Evolutionary conservation across 2,888 invertebrate genomes (phyloP).

Genomic region (Artemia sinica): DNA sequence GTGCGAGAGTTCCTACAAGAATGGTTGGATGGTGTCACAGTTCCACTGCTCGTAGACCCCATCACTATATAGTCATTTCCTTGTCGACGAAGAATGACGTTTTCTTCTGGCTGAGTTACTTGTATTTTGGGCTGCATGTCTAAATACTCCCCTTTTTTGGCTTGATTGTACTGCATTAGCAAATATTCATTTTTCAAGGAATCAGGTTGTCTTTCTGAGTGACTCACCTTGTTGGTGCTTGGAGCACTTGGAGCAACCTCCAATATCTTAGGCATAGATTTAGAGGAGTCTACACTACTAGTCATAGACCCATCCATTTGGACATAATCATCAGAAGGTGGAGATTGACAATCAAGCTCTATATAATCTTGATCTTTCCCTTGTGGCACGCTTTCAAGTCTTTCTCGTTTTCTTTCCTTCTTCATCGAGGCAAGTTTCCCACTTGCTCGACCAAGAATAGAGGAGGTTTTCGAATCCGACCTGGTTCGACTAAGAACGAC

Average conservation of each 20-base stretch:
- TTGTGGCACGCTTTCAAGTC: slow-evolving; percentile 21
- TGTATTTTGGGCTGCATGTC: not conserved
- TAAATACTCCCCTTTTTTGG: not conserved
- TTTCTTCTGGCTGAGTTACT: slow-evolving; percentile 7
- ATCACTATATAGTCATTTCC: not conserved
- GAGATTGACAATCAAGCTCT: slow-evolving; percentile 19
- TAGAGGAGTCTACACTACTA: too few species aligned
- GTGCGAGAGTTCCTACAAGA: not conserved
- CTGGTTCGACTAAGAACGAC: slow-evolving; percentile 4
- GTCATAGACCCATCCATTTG: slow-evolving; percentile 11
- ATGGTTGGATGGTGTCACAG: not conserved
- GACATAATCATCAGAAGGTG: slow-evolving; percentile 14
- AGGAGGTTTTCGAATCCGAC: slow-evolving; percentile 18
- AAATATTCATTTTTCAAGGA: not conserved
- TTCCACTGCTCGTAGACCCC: not conserved
- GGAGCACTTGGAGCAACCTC: not conserved
- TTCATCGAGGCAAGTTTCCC: slow-evolving; percentile 19
- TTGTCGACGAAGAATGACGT: not conserved
- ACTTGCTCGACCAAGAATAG: slow-evolving; percentile 2
- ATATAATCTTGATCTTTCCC: slow-evolving; percentile 23
- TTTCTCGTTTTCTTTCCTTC: slow-evolving; percentile 18
- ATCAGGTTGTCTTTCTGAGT: not conserved
- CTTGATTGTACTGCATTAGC: not conserved
- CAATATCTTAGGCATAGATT: not conserved
- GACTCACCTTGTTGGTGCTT: not conserved